Conservation (phyloP, 1,140 invertebrate species). For the Cyclina sinensis region DNA sequence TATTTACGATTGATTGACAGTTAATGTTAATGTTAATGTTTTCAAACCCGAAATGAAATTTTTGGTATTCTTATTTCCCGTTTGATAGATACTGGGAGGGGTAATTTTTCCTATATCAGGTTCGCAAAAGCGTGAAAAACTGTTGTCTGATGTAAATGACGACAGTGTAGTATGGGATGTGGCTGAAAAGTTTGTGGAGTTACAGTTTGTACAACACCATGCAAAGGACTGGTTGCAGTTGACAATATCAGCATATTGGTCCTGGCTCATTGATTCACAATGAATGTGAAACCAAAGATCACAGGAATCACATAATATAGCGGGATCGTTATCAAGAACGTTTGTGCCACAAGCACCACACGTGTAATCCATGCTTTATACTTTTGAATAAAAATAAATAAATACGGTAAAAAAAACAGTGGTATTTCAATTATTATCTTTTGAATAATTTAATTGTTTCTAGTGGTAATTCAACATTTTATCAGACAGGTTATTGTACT, state of each 20-base stretch:
- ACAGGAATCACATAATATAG: slow-evolving; percentile 3
- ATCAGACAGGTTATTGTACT: too few species aligned
- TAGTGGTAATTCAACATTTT: too few species aligned
- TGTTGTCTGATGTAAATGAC: slow-evolving; percentile 1
- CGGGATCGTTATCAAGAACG: background rate
- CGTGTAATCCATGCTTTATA: background rate
- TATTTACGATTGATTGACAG: background rate
- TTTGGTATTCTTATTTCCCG: background rate
- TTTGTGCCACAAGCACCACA: slow-evolving; percentile 4
- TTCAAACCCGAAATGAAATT: background rate
- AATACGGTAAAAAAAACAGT: too few species aligned
- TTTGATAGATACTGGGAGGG: background rate
- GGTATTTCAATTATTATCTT: too few species aligned
- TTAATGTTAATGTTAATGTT: slow-evolving; percentile 2
- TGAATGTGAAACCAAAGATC: background rate
- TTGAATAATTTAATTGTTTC: too few species aligned
- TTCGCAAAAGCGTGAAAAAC: too few species aligned
- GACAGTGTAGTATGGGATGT: background rate
- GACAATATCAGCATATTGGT: background rate
- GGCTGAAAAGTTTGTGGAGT: background rate
- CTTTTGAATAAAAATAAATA: too few species aligned
- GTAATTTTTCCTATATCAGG: too few species aligned
- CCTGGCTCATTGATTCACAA: background rate
- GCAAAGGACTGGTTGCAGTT: too few species aligned
- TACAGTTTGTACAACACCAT: too few species aligned